Evolutionary conservation across 2,797 vertebrate genomes (phyloP).

Genomic region (Gastrophryne carolinensis): DNA sequence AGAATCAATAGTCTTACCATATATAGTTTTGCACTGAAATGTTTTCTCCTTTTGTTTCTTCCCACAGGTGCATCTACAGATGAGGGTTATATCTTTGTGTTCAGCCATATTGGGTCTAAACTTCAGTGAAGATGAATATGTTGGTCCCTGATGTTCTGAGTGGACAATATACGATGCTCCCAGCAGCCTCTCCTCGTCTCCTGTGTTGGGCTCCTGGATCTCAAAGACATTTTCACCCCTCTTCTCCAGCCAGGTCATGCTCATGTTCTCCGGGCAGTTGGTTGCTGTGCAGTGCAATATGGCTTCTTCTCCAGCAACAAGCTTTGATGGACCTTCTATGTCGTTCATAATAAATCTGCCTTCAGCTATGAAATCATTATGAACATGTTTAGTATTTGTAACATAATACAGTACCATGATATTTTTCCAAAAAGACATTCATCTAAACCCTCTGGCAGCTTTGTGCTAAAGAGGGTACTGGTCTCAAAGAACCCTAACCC

Average conservation of each 20-base stretch:
- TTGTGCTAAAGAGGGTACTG: too few relatives aligned
- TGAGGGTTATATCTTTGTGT: conserved; percentile 20
- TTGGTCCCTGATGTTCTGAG: neutral
- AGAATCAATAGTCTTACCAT: conserved; percentile 16
- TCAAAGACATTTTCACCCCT: neutral
- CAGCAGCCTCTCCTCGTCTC: neutral
- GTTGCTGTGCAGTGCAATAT: neutral
- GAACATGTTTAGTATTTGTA: neutral
- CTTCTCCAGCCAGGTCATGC: conserved; percentile 2
- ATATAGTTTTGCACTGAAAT: conserved; percentile 1
- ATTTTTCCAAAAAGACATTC: too few relatives aligned
- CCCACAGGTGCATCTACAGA: conserved; percentile 8
- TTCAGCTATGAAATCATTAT: neutral
- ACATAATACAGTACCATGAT: neutral
- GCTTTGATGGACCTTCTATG: conserved; percentile 6
- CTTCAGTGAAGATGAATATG: conserved; percentile 1
- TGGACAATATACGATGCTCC: conserved; percentile 2
- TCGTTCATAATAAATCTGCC: neutral
- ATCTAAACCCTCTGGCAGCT: too few relatives aligned
- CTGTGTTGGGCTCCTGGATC: neutral
- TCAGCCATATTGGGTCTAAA: conserved; percentile 9
- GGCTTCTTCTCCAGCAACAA: conserved; percentile 12
- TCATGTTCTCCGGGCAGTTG: neutral
- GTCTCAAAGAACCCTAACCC: too few relatives aligned
- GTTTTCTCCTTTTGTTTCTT: neutral